Evolutionary conservation across 2,113 vertebrate species (phyloP).

Genomic region (Rhinoptilus africanus): DNA sequence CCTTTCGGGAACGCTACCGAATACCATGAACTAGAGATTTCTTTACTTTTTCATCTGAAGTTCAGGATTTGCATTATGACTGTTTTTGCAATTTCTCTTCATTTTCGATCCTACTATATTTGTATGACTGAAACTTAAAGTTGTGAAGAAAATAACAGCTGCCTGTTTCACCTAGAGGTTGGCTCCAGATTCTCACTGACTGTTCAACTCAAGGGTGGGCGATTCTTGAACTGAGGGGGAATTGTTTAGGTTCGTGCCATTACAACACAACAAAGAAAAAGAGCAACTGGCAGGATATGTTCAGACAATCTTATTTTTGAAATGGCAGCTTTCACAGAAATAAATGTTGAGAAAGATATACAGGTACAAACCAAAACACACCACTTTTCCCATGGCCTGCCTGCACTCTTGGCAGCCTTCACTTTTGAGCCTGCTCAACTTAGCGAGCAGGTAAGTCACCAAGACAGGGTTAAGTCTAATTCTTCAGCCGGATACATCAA

Average conservation of each 20-base stretch:
- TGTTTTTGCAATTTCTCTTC: not conserved
- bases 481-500: not conserved
- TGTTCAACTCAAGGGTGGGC: not conserved
- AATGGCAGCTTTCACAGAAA: not conserved
- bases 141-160: not conserved
- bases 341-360: not conserved
- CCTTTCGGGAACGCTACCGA: not conserved
- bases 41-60: not conserved
- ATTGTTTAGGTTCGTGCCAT: not conserved
- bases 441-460: not conserved
- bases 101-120: not conserved
- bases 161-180: not conserved
- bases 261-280: not conserved
- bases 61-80: not conserved
- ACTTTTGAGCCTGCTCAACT: not conserved
- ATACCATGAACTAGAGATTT: not conserved
- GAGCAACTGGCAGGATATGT: not conserved
- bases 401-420: not conserved
- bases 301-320: not conserved
- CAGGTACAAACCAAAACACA: not conserved
- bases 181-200: not conserved
- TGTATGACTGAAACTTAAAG: not conserved
- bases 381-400: not conserved
- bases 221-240: not conserved
- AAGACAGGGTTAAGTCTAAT: not conserved